Evolutionary conservation across 2,113 vertebrate species (phyloP).

Genomic region (Sciurus niger): DNA sequence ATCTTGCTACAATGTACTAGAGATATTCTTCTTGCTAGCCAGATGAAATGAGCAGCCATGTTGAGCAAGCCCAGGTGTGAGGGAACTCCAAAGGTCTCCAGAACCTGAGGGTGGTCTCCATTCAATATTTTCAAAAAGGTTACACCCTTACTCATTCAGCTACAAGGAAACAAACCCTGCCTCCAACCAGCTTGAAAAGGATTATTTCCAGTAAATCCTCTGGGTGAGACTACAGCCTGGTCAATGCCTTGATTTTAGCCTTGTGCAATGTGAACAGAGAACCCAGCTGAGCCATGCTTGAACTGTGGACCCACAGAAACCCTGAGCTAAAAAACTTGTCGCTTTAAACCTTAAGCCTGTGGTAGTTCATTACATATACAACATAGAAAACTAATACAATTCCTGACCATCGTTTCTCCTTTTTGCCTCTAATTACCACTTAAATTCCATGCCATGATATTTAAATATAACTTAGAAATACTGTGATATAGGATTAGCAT

Average conservation of each 20-base stretch:
- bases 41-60: neutral
- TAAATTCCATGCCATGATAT: neutral
- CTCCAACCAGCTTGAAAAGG: neutral
- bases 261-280: neutral
- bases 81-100: neutral
- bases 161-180: neutral
- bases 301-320: neutral
- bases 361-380: neutral
- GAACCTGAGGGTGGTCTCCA: neutral
- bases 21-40: neutral
- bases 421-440: neutral
- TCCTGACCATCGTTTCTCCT: neutral
- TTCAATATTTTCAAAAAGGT: neutral
- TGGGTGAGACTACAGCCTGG: neutral
- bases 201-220: neutral
- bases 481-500: neutral
- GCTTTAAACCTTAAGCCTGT: neutral
- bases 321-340: neutral
- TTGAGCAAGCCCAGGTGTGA: neutral
- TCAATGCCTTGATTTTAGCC: too few relatives aligned
- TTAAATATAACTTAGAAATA: neutral
- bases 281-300: neutral
- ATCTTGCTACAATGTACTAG: neutral
- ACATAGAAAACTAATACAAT: neutral
- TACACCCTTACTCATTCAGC: neutral